phyloP scores from a whole-genome alignment of 2,888 invertebrate genomes.

The Erynnis tages region DNA sequence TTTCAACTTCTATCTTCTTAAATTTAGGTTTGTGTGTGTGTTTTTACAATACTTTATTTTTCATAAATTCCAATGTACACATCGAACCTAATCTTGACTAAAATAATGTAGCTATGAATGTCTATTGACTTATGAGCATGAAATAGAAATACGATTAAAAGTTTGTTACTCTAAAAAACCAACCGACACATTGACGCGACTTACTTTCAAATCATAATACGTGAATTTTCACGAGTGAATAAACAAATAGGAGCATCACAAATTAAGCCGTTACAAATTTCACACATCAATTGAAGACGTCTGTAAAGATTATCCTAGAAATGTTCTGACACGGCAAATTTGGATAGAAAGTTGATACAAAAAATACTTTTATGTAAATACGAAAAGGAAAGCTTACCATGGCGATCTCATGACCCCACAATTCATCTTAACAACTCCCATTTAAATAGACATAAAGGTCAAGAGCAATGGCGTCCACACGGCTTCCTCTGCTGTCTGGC shows the following conservation, averaged over 20 bases:
- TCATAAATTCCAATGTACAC: no score
- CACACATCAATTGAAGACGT: conserved; percentile 4
- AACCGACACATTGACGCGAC: not conserved
- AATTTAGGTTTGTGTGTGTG: no score
- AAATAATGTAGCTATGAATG: no score
- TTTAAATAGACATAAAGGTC: conserved; percentile 53
- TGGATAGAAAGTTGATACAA: conserved; percentile 9
- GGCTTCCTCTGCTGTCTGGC: conserved; percentile 51
- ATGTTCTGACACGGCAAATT: conserved; percentile 3
- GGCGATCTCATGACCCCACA: conserved; percentile 30
- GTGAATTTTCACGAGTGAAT: conserved; percentile 4
- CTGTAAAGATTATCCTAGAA: conserved; percentile 23
- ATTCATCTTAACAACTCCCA: conserved; percentile 50
- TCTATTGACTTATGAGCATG: no score
- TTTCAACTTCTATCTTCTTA: no score
- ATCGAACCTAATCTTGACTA: no score
- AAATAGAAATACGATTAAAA: no score
- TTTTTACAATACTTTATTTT: no score
- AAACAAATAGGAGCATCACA: conserved; percentile 13
- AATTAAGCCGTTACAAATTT: conserved; percentile 8
- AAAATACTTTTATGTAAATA: conserved; percentile 3
- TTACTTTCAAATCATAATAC: not conserved
- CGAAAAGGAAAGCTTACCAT: not conserved
- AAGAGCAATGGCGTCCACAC: conserved; percentile 53
- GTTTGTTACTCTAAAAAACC: no score